Conservation (phyloP, 2,113 vertebrate genomes). For the Rhinoderma darwinii region DNA sequence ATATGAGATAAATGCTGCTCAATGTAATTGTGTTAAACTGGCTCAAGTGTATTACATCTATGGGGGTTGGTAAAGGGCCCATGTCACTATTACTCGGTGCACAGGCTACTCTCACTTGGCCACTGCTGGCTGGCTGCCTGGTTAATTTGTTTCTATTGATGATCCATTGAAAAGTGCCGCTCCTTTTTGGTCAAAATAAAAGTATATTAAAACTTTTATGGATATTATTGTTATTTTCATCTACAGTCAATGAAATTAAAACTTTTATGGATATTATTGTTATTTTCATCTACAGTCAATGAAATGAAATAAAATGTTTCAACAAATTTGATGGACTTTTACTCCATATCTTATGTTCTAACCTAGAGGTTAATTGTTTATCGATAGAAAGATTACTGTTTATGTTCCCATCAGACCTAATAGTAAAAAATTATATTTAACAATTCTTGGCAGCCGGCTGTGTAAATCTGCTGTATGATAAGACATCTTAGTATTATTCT, state of each 20-base stretch:
- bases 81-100: not conserved
- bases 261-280: not conserved
- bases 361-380: not conserved
- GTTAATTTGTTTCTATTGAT: not conserved
- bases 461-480: constrained; percentile 1
- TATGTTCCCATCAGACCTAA: not conserved
- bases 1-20: not conserved
- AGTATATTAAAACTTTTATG: not conserved
- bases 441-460: constrained; percentile 35
- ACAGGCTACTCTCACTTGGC: not conserved
- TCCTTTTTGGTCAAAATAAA: not conserved
- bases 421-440: constrained; percentile 10
- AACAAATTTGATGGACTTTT: not conserved
- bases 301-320: not conserved
- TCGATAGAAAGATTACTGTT: not conserved
- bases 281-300: not conserved
- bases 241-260: not conserved
- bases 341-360: not conserved
- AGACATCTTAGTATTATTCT: constrained; percentile 5
- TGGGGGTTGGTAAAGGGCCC: not conserved
- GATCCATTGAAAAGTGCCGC: not conserved
- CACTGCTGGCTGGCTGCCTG: not conserved
- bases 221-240: not conserved
- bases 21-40: not conserved
- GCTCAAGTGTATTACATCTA: not conserved